These are phyloP conservation scores for Phaonia tiefii DNA, from an alignment of 2,888 invertebrate genomes.

Conservation along the genomic window DNA sequence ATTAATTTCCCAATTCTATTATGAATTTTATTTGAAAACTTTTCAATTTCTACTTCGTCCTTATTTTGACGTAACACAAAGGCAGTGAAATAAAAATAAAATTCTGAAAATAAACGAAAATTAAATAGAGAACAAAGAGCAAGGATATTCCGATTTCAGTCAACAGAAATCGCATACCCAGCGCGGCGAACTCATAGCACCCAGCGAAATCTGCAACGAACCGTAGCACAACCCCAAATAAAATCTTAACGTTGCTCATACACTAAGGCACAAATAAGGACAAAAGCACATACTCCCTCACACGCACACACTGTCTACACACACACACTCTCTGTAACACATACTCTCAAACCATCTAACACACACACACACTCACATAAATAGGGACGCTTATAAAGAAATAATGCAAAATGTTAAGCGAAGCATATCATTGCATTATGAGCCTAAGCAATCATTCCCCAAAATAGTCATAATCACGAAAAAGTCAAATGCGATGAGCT, in stretches of 20 bases:
- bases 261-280: too few relatives aligned
- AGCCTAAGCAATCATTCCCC: constrained; percentile 55
- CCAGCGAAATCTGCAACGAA: constrained; percentile 40
- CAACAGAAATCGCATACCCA: constrained; percentile 7
- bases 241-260: background rate
- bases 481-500: background rate
- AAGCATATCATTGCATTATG: constrained; percentile 65
- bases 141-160: constrained; percentile 5
- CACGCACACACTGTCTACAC: background rate
- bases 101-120: too few relatives aligned
- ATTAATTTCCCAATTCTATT: constrained; percentile 59
- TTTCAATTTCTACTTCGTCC: constrained; percentile 47
- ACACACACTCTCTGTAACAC: background rate
- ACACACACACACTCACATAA: background rate
- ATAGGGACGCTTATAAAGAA: background rate
- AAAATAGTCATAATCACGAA: background rate
- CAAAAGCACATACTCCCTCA: background rate
- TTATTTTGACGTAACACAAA: background rate
- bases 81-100: background rate
- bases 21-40: constrained; percentile 64
- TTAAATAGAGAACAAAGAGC: background rate
- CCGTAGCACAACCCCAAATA: constrained; percentile 40
- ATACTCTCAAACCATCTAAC: background rate
- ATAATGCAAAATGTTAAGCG: constrained; percentile 53
- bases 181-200: too few relatives aligned